These are phyloP conservation scores for Thunnus thynnus DNA, from an alignment of 2,113 vertebrate genomes.

Conservation along the genomic window DNA sequence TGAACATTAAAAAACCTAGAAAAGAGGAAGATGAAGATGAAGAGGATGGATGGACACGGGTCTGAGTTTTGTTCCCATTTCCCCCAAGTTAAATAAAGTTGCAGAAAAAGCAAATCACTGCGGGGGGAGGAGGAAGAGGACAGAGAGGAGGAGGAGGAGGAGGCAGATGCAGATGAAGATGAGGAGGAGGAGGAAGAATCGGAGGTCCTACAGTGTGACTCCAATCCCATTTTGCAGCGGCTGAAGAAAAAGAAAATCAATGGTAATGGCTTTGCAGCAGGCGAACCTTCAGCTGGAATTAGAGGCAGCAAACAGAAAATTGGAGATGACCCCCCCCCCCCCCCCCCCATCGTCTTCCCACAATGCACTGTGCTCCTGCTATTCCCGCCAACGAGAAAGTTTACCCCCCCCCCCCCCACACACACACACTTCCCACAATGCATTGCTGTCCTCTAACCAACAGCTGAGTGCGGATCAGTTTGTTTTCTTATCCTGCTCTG, in stretches of 20 bases:
- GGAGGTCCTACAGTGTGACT: constrained; percentile 55
- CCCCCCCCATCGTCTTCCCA: constrained; percentile 30
- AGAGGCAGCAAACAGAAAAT: constrained; percentile 67
- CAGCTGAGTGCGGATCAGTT: too few relatives aligned
- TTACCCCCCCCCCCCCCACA: not conserved
- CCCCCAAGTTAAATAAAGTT: constrained; percentile 20
- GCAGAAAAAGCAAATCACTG: constrained; percentile 10
- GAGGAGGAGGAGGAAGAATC: constrained; percentile 40
- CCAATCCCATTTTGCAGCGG: constrained; percentile 64
- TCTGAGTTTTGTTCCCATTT: not conserved
- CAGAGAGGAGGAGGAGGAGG: constrained; percentile 10
- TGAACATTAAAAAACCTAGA: not conserved
- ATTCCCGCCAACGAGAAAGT: constrained; percentile 34
- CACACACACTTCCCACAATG: constrained; percentile 38
- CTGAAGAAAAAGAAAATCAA: constrained; percentile 74
- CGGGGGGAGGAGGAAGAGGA: not conserved
- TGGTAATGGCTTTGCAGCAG: constrained; percentile 74
- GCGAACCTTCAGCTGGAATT: constrained; percentile 75
- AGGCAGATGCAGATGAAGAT: constrained; percentile 1
- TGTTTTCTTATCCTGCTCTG: too few relatives aligned
- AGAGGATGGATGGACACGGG: too few relatives aligned
- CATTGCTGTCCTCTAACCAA: not conserved
- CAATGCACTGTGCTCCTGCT: constrained; percentile 48
- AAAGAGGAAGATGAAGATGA: not conserved
- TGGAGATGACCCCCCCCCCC: constrained; percentile 37